A percentile compares a stretch with the other conserved stretches of the same genome.
Evolutionary conservation across 2,888 invertebrate species (phyloP).

Genomic region (Hypercompe scribonia): DNA sequence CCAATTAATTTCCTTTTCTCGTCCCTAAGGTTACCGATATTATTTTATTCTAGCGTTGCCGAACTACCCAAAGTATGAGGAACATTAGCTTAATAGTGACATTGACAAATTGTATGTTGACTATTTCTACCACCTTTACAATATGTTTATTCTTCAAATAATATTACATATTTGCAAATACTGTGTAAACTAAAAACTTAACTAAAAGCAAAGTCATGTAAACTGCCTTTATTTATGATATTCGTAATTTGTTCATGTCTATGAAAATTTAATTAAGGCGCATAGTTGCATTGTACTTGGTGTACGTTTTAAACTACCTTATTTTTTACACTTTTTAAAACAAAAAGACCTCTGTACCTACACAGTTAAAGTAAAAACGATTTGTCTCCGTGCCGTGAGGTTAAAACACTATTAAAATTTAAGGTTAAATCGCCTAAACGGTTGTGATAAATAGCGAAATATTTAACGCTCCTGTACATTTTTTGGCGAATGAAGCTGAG

Average conservation of each 20-base stretch:
- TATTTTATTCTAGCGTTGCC: neutral
- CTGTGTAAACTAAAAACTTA: neutral
- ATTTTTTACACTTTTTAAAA: neutral
- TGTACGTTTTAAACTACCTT: neutral
- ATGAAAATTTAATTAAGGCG: too few species aligned
- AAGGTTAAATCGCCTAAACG: slow-evolving; percentile 47
- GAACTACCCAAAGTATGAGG: neutral
- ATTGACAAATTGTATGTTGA: neutral
- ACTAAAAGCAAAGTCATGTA: neutral
- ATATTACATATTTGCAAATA: neutral
- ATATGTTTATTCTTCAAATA: neutral
- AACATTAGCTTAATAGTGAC: neutral
- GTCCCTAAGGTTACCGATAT: neutral
- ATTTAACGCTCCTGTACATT: slow-evolving; percentile 36
- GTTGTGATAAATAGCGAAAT: slow-evolving; percentile 49
- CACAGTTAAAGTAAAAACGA: neutral
- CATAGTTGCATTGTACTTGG: too few species aligned
- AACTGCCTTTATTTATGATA: too few species aligned
- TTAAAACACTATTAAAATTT: slow-evolving; percentile 20
- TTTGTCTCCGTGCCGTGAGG: slow-evolving; percentile 1
- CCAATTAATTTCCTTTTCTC: neutral
- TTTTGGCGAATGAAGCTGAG: slow-evolving; percentile 43
- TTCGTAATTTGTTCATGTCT: too few species aligned
- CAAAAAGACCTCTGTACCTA: neutral
- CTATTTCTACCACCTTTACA: neutral